Percentiles rank a stretch among this genome's conserved stretches.
phyloP scores from a whole-genome alignment of 2,113 vertebrate species.

The Daboia siamensis region DNA sequence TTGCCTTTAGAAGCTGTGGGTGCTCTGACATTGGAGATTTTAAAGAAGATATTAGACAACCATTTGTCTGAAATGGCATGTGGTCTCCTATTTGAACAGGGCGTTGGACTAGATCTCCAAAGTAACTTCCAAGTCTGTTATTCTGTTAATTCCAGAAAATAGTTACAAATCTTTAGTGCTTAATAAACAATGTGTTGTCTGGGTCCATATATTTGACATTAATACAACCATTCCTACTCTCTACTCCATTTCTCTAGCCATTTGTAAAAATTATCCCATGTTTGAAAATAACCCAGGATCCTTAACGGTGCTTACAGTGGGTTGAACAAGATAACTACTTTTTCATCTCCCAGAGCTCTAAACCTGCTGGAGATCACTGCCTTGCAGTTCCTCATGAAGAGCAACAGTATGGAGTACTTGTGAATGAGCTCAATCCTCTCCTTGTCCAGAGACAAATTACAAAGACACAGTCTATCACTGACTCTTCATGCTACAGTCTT shows the following conservation, averaged over 20 bases:
- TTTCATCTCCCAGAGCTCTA: neutral
- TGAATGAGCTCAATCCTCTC: neutral
- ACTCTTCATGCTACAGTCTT: neutral
- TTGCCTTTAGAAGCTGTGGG: no score
- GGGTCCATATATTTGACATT: no score
- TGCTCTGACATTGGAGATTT: no score
- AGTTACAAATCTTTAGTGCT: no score
- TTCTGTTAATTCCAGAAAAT: neutral
- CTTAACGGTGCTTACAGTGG: neutral
- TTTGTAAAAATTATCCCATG: no score
- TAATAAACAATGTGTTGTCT: no score
- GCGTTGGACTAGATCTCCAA: neutral
- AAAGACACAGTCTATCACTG: neutral
- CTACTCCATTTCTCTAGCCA: no score
- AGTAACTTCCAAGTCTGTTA: neutral
- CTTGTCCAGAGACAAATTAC: neutral
- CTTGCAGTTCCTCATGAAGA: neutral
- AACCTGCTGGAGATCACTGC: neutral
- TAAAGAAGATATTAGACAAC: no score
- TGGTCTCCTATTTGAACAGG: neutral
- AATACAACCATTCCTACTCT: no score
- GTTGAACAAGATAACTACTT: neutral
- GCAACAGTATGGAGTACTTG: neutral
- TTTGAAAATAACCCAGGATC: neutral
- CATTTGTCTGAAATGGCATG: no score